A percentile compares a stretch with the other conserved stretches of the same genome.
phyloP scores from a whole-genome alignment of 92 coral and sea anemone species.

The Plumapathes pennacea region DNA sequence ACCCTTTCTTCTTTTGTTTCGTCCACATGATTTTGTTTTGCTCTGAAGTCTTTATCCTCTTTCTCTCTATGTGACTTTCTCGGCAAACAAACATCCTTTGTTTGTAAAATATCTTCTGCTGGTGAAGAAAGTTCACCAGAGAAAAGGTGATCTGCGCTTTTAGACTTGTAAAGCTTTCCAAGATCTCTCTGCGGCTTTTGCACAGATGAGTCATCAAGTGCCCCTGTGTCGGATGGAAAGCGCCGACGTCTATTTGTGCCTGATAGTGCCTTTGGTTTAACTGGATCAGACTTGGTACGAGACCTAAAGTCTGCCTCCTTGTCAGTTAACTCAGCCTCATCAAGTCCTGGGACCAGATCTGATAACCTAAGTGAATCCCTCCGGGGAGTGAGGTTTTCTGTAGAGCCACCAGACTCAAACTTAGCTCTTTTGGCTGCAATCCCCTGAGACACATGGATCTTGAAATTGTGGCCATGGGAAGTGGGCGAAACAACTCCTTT shows the following conservation, averaged over 20 bases:
- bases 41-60: no score
- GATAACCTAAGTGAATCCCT: conserved; percentile 65
- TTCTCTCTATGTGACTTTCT: background rate
- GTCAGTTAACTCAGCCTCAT: conserved; percentile 12
- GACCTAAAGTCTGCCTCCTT: conserved; percentile 23
- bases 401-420: conserved; percentile 60
- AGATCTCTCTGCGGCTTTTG: conserved; percentile 20
- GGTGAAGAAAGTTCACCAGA: background rate
- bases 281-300: conserved; percentile 81
- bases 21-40: no score
- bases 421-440: conserved; percentile 81
- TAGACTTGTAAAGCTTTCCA: conserved; percentile 58
- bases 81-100: background rate
- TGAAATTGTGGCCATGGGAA: conserved; percentile 45
- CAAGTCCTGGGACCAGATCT: conserved; percentile 76
- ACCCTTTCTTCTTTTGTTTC: conserved; percentile 1
- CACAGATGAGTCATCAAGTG: conserved; percentile 60
- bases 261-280: no score
- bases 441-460: conserved; percentile 75
- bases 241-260: conserved; percentile 57
- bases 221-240: conserved; percentile 38
- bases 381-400: conserved; percentile 43
- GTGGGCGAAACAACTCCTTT: conserved; percentile 34
- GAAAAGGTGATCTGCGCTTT: conserved; percentile 53
- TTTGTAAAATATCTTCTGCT: background rate